Evolutionary conservation across 2,888 invertebrate species (phyloP), one percentile per base, ranked within the genome.

Genomic region (Achlya flavicornis): DNA sequence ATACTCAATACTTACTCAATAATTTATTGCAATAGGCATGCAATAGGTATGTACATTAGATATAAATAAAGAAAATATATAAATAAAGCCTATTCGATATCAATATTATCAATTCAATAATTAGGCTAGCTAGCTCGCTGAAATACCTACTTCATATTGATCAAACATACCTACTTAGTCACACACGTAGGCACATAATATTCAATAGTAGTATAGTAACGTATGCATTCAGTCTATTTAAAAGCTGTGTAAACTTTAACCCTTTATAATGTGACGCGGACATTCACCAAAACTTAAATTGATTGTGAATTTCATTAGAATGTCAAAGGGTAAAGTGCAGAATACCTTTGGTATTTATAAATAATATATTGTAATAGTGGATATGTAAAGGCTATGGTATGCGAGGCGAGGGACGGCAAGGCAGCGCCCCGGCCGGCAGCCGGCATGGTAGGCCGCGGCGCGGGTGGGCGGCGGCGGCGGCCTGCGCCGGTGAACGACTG

Each of bases 401-500:
- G 60, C 43, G 41, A 19, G 60, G 60, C 41, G 41, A 43, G 33
- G 26, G 26, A 43, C n/a, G 26, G 53, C 19, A 8, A 19, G 19
- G 62, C 48, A 62, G 68, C 70, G 48, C 48, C 16, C 19, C 48
- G n/a, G n/a, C n/a, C n/a, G 53, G 19, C 53, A 19, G 53, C 19
- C 53, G 53, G 60, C 60, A 60, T 43, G 60, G 26, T 60, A 41
- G 41, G 60, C 58, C 48, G 74, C 67, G 71, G 80, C 74, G 77
- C 80, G 81, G 86, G 87, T 86, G 86, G 88, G 86, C 85, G 87
- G 83, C 69, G 88, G 86, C 85, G 87, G 77, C 69, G 77, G 79
- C 77, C 76, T 77, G 72, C 76, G 73, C 75, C 82, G 82, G 84
- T 85, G 85, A 86, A 86, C 87, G 86, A 86, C 85, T 85, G 83